Evolutionary conservation across 2,888 invertebrate species (phyloP), one percentile per base, ranked within the genome.

Genomic region (Idaea aversata): DNA sequence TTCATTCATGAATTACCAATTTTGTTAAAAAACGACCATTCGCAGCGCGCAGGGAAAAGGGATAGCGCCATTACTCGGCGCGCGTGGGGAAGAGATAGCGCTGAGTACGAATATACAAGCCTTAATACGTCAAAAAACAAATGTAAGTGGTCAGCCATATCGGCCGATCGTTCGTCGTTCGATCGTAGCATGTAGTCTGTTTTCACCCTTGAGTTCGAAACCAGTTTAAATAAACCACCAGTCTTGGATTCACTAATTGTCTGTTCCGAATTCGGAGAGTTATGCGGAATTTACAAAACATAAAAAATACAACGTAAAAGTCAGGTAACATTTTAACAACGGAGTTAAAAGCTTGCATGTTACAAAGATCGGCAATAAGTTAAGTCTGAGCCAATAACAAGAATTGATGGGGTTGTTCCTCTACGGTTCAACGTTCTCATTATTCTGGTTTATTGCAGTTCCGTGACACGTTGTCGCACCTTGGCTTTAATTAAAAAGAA

Each of bases 401-500:
- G 58, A 58, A 58, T 58, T 16, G 16, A 16, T 58, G 58, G 15
- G 58, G 15, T 15, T 16, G 58, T 58, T 58, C n/a, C 58, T 58
- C 13, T 34, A 13, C 13, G 34, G 59, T 58, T 59, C 59, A 59
- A 59, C 13, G 59, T 34, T 13, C 59, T 34, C 59, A 59, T 59
- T 59, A 59, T 25, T 59, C 34, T 34, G 59, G 16, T 59, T 59
- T 59, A 59, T 34, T 16, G 34, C 25, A n/a, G 16, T 34, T 34
- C 58, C 58, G 58, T 59, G 59, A 25, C 59, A 34, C 34, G 16
- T 34, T 59, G 59, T 59, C 34, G 59, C 59, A 59, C 59, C 59
- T 59, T 59, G 47, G 4, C 34, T 34, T 59, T 59, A 59, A 59
- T 59, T 59, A 59, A 59, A 58, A 59, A 59, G 59, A 59, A 59